Evolutionary conservation across 2,113 vertebrate species (phyloP).

Genomic region (Panthera leo): DNA sequence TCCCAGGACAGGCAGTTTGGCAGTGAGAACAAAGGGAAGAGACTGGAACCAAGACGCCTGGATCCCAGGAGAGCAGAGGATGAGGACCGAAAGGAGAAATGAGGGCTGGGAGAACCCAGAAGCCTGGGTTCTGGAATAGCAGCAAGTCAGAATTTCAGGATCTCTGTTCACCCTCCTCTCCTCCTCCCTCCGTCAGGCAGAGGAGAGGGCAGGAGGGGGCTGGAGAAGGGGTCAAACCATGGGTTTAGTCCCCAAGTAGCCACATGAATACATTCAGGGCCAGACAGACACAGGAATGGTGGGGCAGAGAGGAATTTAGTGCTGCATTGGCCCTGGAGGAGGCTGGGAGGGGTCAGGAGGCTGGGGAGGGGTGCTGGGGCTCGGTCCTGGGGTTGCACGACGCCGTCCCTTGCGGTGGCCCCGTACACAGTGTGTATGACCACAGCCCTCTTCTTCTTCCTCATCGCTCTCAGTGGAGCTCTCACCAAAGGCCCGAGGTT

Average conservation of each 20-base stretch:
- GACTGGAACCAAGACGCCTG: not conserved
- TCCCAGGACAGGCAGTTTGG: conserved; percentile 71
- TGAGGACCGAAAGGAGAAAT: not conserved
- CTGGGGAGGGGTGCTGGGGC: conserved; percentile 76
- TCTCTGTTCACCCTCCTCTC: conserved; percentile 21
- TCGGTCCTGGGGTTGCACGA: conserved; percentile 44
- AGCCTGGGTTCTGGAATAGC: conserved; percentile 70
- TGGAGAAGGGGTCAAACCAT: conserved; percentile 45
- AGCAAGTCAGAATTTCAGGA: conserved; percentile 74
- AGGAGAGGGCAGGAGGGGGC: conserved; percentile 22
- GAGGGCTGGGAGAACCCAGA: conserved; percentile 37
- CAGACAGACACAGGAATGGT: conserved; percentile 77
- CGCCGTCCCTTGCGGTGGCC: conserved; percentile 87
- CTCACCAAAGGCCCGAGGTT: conserved; percentile 93
- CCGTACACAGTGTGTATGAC: conserved; percentile 93
- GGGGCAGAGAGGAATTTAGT: conserved; percentile 81
- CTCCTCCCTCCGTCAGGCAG: conserved; percentile 45
- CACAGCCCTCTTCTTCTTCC: conserved; percentile 90
- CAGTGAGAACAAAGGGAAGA: conserved; percentile 66
- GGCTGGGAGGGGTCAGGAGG: conserved; percentile 85
- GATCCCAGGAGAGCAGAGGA: not conserved
- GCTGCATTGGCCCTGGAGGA: conserved; percentile 81
- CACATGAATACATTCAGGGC: conserved; percentile 72
- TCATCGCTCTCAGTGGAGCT: conserved; percentile 95
- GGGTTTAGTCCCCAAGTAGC: conserved; percentile 61